Conservation (phyloP, 2,113 vertebrate species). For the Puffinus mauretanicus region DNA sequence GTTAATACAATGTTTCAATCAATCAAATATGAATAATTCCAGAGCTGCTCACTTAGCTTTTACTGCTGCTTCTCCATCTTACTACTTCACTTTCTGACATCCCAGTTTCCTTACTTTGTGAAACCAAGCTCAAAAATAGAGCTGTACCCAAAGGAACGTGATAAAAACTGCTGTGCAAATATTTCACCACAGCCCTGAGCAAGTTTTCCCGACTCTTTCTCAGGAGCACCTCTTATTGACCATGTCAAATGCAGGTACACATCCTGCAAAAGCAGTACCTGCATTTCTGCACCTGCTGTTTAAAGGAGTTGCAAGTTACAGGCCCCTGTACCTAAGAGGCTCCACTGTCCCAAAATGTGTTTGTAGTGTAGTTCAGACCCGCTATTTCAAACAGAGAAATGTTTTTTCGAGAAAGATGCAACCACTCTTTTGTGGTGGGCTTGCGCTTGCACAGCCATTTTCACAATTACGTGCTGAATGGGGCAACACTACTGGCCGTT, state of each 20-base stretch:
- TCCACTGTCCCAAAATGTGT: neutral
- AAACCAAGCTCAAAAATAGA: neutral
- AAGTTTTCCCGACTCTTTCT: neutral
- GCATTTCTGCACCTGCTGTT: neutral
- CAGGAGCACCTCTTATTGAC: neutral
- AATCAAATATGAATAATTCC: neutral
- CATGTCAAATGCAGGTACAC: neutral
- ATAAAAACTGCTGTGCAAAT: neutral
- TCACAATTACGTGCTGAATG: neutral
- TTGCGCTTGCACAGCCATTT: neutral
- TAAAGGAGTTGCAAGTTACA: neutral
- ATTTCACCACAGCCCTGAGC: neutral
- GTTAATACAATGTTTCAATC: neutral
- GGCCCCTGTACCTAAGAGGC: neutral
- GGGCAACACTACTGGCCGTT: rapidly evolving
- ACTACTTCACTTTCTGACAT: neutral
- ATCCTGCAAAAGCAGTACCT: neutral
- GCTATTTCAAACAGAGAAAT: neutral
- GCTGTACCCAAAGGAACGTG: neutral
- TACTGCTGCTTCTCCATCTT: neutral
- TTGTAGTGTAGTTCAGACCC: neutral
- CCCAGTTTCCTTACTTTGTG: neutral
- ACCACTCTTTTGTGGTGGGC: neutral
- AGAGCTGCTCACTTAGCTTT: neutral
- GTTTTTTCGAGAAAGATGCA: neutral